Conservation (phyloP, 2,888 invertebrate species). For the Dexiosoma caninum region DNA sequence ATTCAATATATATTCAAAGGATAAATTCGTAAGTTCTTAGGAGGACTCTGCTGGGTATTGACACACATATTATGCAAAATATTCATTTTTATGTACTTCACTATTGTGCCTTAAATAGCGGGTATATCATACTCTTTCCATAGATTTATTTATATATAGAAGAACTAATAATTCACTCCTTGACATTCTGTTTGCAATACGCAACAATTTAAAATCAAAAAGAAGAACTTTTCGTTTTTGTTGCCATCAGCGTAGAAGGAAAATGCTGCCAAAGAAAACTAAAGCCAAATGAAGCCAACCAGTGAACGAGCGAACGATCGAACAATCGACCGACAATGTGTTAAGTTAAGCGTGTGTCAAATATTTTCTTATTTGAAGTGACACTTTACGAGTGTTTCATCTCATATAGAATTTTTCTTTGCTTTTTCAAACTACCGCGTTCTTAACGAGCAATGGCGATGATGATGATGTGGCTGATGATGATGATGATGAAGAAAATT, state of each 20-base stretch:
- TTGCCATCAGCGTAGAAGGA: background rate
- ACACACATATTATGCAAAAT: too few relatives aligned
- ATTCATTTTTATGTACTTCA: too few relatives aligned
- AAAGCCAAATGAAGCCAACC: constrained; percentile 5
- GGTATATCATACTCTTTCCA: too few relatives aligned
- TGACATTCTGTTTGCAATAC: background rate
- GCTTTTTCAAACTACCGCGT: constrained; percentile 39
- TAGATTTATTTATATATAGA: too few relatives aligned
- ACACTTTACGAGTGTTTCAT: constrained; percentile 64
- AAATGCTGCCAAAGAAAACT: background rate
- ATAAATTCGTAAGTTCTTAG: too few relatives aligned
- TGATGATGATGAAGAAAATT: background rate
- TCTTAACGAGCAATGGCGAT: background rate
- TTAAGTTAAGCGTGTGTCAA: constrained; percentile 60
- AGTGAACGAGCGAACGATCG: background rate
- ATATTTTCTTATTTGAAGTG: constrained; percentile 63
- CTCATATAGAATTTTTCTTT: constrained; percentile 46
- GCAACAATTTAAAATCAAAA: background rate
- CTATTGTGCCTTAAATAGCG: too few relatives aligned
- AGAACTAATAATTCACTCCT: constrained; percentile 17
- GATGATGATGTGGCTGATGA: background rate
- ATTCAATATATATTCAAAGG: too few relatives aligned
- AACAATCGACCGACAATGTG: constrained; percentile 47
- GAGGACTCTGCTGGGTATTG: too few relatives aligned
- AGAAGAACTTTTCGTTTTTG: constrained; percentile 4